Base-by-base conservation (phyloP, 2,797 vertebrate genomes). In the Atherinosoma microstoma region DNA sequence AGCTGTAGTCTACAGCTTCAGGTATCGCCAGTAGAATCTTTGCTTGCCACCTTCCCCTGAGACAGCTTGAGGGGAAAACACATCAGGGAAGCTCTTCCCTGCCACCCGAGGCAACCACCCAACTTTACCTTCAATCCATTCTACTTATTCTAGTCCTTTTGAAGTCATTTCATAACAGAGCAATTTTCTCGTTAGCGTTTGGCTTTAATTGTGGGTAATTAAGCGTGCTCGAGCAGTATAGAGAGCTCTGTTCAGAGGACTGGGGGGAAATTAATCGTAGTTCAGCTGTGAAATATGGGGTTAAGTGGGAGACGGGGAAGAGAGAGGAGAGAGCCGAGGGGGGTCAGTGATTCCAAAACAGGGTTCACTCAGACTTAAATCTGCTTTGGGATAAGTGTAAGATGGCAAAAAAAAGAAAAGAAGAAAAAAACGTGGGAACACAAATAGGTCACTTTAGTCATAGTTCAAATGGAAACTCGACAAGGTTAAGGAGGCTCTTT, bases 271-370 rank as follows among this genome's bases (percentile, higher is more conserved):
- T 94, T 95, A 94, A 92, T 91, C 53, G 84, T 89, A 93, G 94
- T 94, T 95, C 93, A 94, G 89, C 94, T 94, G 93, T 94, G 94
- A 95, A 95, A 95, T 94, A 93, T 92, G 93, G 89, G 94, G 95
- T 95, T 88, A 93, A 93, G 87, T 92, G 91, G 89, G 88, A 92
- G 90, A 91, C 70, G 84, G 89, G 75, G 75, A 79, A 80, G 64
- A 56, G 82, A 86, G 74, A 91, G 77, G 80, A 70, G 83, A 88
- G 72, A 91, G 71, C 77, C 34, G 65, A 81, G 81, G 84, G 75
- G 83, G 87, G 87, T 92, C 90, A 92, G 74, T 72, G 77, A 82
- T 81, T 85, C 78, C 89, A 90, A 92, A 88, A 92, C 85, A 88
- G 76, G 73, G 89, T 82, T 79, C 66, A 74, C 24, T 49, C 42